phyloP scores from a whole-genome alignment of 2,797 vertebrate species.

The Hoplostethus atlanticus region DNA sequence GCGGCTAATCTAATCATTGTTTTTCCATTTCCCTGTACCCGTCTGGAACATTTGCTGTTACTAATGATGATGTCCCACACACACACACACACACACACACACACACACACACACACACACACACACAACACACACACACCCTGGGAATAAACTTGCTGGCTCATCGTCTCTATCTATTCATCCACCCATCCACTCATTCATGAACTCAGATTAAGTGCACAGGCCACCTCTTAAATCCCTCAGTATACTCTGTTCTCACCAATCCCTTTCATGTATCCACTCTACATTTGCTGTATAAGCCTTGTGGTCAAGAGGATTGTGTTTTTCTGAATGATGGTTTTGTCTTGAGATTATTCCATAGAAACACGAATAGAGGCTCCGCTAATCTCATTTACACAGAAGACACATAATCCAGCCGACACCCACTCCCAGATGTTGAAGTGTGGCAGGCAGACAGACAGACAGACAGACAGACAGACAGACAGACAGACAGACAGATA shows the following conservation, averaged over 20 bases:
- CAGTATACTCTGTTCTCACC: not conserved
- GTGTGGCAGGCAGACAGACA: not conserved
- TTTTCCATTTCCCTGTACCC: slow-evolving; percentile 31
- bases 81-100: not conserved
- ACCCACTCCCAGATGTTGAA: slow-evolving; percentile 42
- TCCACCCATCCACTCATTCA: slow-evolving; percentile 56
- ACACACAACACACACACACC: not conserved
- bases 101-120: too few relatives aligned
- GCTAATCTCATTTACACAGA: slow-evolving; percentile 59
- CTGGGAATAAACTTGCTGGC: slow-evolving; percentile 21
- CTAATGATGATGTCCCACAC: not conserved
- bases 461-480: too few relatives aligned
- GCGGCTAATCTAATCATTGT: slow-evolving; percentile 14
- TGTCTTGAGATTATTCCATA: slow-evolving; percentile 45
- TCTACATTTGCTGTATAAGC: slow-evolving; percentile 13
- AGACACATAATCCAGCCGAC: slow-evolving; percentile 55
- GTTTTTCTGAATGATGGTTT: slow-evolving; percentile 54
- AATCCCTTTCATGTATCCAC: not conserved
- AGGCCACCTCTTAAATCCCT: slow-evolving; percentile 27
- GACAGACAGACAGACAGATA: too few relatives aligned
- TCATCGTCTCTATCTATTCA: slow-evolving; percentile 4
- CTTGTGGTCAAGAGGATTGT: not conserved
- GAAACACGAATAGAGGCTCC: slow-evolving; percentile 33
- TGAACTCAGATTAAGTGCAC: slow-evolving; percentile 48
- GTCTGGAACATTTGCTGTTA: not conserved